Conservation (phyloP, 2,888 invertebrate species). For the Sesia apiformis region DNA sequence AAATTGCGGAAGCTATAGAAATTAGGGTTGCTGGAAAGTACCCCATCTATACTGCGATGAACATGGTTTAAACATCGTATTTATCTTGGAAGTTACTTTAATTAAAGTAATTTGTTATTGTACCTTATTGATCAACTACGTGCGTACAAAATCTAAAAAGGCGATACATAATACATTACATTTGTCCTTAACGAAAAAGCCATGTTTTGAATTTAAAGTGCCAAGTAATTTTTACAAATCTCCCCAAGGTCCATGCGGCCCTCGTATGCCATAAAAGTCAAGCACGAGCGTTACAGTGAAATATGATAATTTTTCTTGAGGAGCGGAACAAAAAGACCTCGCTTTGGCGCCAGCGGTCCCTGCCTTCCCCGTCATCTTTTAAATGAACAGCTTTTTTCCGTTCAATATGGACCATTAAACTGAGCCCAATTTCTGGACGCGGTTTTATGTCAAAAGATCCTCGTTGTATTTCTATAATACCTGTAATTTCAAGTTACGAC, state of each 20-base stretch:
- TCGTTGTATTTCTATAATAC: not conserved
- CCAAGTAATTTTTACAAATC: not conserved
- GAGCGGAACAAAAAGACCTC: conserved; percentile 16
- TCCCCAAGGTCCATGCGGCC: not conserved
- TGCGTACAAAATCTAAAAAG: not conserved
- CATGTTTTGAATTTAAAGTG: not conserved
- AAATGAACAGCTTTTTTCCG: conserved; percentile 52
- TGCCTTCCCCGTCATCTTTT: conserved; percentile 31
- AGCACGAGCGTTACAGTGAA: conserved; percentile 42
- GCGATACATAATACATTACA: not conserved
- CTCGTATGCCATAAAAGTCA: not conserved
- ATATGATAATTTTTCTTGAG: conserved; percentile 47
- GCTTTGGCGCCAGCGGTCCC: conserved; percentile 55
- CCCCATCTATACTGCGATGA: too few relatives aligned
- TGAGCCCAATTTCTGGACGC: conserved; percentile 31
- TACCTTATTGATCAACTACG: too few relatives aligned
- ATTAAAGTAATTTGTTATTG: too few relatives aligned
- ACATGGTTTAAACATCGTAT: too few relatives aligned
- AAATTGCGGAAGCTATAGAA: too few relatives aligned
- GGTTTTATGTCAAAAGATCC: not conserved
- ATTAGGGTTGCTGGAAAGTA: too few relatives aligned
- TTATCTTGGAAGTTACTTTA: too few relatives aligned
- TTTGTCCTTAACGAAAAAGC: not conserved
- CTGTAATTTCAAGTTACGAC: not conserved
- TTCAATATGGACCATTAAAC: conserved; percentile 50